phyloP scores from a whole-genome alignment of 2,797 vertebrate species.

The Dendrocincla tyrannina region DNA sequence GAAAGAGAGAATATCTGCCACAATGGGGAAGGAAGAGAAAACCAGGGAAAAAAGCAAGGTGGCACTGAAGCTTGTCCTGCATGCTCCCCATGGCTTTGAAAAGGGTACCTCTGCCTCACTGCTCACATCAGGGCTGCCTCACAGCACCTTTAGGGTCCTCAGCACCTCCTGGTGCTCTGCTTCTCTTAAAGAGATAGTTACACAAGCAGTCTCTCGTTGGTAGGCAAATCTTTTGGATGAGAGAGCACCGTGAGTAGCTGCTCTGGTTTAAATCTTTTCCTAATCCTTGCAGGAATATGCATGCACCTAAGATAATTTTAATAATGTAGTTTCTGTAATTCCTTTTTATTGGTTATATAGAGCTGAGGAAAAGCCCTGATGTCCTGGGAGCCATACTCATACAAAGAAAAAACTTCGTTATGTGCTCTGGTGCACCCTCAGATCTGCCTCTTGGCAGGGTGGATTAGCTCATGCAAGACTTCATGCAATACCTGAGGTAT shows the following conservation, averaged over 20 bases:
- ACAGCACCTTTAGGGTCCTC: rapidly evolving
- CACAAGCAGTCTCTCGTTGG: background rate
- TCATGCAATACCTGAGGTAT: rapidly evolving
- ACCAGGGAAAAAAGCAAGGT: background rate
- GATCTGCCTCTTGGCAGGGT: background rate
- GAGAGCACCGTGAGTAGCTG: background rate
- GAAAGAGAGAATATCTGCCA: background rate
- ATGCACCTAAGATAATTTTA: background rate
- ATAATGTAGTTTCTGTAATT: background rate
- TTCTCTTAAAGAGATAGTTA: rapidly evolving
- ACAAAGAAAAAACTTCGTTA: background rate
- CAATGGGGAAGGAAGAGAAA: background rate
- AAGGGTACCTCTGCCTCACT: rapidly evolving
- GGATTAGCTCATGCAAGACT: background rate
- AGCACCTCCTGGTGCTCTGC: background rate
- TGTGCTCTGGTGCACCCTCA: background rate
- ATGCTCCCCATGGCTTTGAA: rapidly evolving
- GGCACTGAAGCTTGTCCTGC: background rate
- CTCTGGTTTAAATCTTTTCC: background rate
- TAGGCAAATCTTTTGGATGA: background rate
- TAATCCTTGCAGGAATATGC: background rate
- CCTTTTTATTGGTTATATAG: background rate
- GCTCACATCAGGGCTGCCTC: background rate
- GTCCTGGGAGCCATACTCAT: background rate
- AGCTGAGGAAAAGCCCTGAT: background rate